A percentile compares a stretch with the other conserved stretches of the same genome.
Evolutionary conservation across 92 coral and sea anemone species (phyloP).

Genomic region (Hydrozoanthus gracilis): DNA sequence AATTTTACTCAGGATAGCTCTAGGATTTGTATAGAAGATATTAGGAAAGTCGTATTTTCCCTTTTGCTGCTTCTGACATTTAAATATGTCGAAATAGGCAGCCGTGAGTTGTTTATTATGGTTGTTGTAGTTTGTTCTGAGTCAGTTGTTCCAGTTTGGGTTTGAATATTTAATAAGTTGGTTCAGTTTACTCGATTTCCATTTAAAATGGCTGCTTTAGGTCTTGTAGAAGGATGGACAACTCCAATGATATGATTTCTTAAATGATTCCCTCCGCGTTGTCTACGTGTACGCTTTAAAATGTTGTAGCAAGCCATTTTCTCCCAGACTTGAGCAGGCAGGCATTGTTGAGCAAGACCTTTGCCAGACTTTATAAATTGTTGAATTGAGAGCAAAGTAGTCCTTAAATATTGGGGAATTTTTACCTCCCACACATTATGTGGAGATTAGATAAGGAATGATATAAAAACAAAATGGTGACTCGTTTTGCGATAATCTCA

Average conservation of each 20-base stretch:
- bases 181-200: constrained; percentile 25
- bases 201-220: constrained; percentile 7
- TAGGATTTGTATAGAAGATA: constrained; percentile 35
- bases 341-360: background rate
- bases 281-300: constrained; percentile 4
- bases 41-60: constrained; percentile 38
- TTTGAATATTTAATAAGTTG: constrained; percentile 38
- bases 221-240: constrained; percentile 33
- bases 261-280: constrained; percentile 34
- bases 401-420: background rate
- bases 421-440: constrained; percentile 15
- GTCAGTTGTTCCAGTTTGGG: constrained; percentile 4
- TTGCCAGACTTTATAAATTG: background rate
- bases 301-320: constrained; percentile 26
- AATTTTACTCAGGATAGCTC: constrained; percentile 27
- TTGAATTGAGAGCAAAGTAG: background rate
- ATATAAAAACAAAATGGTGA: background rate
- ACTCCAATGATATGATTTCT: constrained; percentile 5
- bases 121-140: background rate
- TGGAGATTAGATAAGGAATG: background rate
- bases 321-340: constrained; percentile 28
- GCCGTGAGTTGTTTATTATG: background rate
- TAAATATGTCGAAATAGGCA: constrained; percentile 4
- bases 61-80: constrained; percentile 40
- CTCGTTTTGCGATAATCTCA: too few relatives aligned